A percentile compares a stretch with the other conserved stretches of the same genome.
These are phyloP conservation scores for Coptodon rendalli DNA, from an alignment of 2,113 vertebrate genomes.

Conservation along the genomic window DNA sequence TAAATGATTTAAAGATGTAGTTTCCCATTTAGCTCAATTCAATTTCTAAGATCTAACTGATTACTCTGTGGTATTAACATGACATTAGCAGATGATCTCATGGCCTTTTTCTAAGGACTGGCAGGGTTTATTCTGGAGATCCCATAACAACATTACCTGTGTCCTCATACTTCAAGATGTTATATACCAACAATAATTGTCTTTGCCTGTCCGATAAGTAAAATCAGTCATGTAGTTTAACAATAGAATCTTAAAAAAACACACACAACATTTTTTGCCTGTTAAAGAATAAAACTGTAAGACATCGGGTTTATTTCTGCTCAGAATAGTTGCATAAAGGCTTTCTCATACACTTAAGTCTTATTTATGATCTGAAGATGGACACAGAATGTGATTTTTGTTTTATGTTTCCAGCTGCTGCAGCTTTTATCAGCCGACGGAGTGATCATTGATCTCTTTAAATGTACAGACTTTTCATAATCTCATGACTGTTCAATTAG, in stretches of 20 bases:
- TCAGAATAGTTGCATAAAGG: background rate
- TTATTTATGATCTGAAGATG: background rate
- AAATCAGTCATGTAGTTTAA: background rate
- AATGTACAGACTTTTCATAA: background rate
- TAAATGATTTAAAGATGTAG: background rate
- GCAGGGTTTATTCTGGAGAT: background rate
- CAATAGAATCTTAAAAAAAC: background rate
- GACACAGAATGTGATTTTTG: background rate
- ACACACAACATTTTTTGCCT: background rate
- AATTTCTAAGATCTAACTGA: background rate
- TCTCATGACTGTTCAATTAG: background rate
- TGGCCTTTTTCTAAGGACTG: background rate
- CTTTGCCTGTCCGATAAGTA: background rate
- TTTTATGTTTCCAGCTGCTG: background rate
- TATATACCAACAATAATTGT: background rate
- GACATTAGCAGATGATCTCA: background rate
- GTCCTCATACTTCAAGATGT: background rate
- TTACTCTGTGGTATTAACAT: background rate
- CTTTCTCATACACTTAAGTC: background rate
- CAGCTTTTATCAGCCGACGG: background rate
- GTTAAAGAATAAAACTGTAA: background rate
- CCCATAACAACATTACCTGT: background rate
- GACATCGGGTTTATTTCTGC: background rate
- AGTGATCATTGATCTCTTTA: background rate
- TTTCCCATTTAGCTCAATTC: background rate